A percentile compares a stretch with the other conserved stretches of the same genome.
Evolutionary conservation across 2,888 invertebrate genomes (phyloP).

Genomic region (Callosobruchus maculatus): DNA sequence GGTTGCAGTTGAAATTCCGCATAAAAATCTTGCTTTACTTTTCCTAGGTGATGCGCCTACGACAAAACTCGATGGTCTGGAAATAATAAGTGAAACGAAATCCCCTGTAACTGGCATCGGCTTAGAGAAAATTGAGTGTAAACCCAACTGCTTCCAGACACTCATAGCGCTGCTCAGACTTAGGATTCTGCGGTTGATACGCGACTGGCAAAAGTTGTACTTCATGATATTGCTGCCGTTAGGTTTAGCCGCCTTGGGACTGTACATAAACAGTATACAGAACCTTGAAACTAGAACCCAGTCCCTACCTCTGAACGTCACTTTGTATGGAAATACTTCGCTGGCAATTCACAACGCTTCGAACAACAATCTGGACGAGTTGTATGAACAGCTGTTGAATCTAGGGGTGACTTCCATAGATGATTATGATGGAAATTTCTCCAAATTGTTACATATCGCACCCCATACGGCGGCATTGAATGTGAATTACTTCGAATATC

Average conservation of each 20-base stretch:
- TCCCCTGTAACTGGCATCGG: conserved; percentile 56
- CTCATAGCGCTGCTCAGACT: conserved; percentile 66
- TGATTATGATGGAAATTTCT: conserved; percentile 65
- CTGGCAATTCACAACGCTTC: conserved; percentile 62
- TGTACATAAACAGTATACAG: conserved; percentile 61
- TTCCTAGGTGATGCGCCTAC: conserved; percentile 48
- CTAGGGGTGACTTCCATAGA: conserved; percentile 45
- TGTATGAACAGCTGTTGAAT: conserved; percentile 38
- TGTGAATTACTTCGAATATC: conserved; percentile 53
- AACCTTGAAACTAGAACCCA: conserved; percentile 62
- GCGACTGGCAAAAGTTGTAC: conserved; percentile 65
- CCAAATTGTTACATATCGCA: conserved; percentile 59
- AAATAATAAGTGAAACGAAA: conserved; percentile 50
- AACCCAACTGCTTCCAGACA: conserved; percentile 60
- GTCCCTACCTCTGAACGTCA: conserved; percentile 60
- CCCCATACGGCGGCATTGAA: conserved; percentile 67
- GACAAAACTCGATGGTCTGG: conserved; percentile 47
- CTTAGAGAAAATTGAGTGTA: conserved; percentile 62
- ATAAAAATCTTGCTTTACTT: not conserved
- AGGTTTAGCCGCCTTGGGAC: conserved; percentile 63
- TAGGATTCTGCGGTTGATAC: conserved; percentile 61
- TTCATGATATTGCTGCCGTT: conserved; percentile 72
- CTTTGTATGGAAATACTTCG: conserved; percentile 57
- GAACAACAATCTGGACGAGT: conserved; percentile 39
- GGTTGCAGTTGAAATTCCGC: too few species aligned